Conservation (phyloP, 2,797 vertebrate species). For the Squalus acanthias region DNA sequence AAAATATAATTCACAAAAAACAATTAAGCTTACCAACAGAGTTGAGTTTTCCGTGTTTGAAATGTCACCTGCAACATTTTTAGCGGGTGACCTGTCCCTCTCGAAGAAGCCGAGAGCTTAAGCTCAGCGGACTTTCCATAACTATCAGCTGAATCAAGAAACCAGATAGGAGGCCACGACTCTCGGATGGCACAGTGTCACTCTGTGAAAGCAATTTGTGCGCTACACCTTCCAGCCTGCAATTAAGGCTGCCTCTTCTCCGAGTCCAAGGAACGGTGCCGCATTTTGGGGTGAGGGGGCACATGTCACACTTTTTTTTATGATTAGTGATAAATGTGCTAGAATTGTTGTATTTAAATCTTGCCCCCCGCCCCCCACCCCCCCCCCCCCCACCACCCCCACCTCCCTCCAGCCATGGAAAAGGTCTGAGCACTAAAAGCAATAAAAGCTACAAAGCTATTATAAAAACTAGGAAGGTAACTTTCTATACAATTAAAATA, state of each 20-base stretch:
- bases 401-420: not conserved
- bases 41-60: too few relatives aligned
- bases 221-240: not conserved
- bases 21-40: too few relatives aligned
- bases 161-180: too few relatives aligned
- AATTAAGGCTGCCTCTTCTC: not conserved
- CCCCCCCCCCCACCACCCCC: too few relatives aligned
- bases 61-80: too few relatives aligned
- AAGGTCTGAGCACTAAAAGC: not conserved
- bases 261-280: not conserved
- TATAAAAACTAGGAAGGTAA: not conserved
- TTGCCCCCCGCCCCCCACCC: too few relatives aligned
- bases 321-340: too few relatives aligned
- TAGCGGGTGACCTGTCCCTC: not conserved
- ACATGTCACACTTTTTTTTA: not conserved
- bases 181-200: too few relatives aligned
- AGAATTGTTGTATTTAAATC: too few relatives aligned
- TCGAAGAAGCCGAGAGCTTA: not conserved
- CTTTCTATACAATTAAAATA: not conserved
- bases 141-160: too few relatives aligned
- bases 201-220: too few relatives aligned
- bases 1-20: too few relatives aligned
- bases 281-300: not conserved
- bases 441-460: not conserved
- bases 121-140: not conserved